Base-by-base conservation (phyloP, 53 echinoderm and acorn worm species). In the Stichopus horrens region DNA sequence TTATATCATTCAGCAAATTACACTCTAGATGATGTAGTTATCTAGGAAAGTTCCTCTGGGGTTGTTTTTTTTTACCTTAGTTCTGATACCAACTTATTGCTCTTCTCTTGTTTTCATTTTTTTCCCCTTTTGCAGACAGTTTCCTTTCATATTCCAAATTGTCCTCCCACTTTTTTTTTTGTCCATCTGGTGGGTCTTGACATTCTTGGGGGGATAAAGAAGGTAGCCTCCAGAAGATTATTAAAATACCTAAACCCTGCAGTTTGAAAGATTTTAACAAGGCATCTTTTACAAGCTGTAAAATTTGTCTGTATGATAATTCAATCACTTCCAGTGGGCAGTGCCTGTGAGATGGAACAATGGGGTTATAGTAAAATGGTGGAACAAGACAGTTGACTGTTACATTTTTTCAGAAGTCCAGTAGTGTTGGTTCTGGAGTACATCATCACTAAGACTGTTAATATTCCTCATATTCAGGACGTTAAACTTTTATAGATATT, bases 1-100 rank as follows among this genome's bases (percentile, higher is more conserved):
- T 55, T 21, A 16, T 80, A 57, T 80, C 80, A 80, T 56, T 80
- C 80, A 80, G 20, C 80, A 80, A 80, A 80, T 80, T 80, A 80
- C 56, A 57, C 80, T 68, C 14, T 6, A 2, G 19, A 16, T 6
- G 6, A n/a, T 19, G 5, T 11, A n/a, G 16, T 18, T 68, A 37
- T 68, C 18, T 68, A 14, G 7, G 6, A 16, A 18, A 68, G 16
- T 68, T 68, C 71, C 71, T 68, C 18, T 14, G 71, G 71, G 71
- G 2, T 19, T 68, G 71, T 68, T 68, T 16, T 67, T 0, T 13
- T 68, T 19, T 68, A 37, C 37, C 37, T 37, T 37, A 37, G 37
- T 2, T 19, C 71, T n/a, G 7, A 14, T 4, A 19, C 18, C 18
- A 14, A 11, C 71, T 68, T 68, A 37, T 37, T 37, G 37, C 37